A percentile compares a stretch with the other conserved stretches of the same genome.
Evolutionary conservation across 1,140 invertebrate species (phyloP).

Genomic region (Bombus confusus): DNA sequence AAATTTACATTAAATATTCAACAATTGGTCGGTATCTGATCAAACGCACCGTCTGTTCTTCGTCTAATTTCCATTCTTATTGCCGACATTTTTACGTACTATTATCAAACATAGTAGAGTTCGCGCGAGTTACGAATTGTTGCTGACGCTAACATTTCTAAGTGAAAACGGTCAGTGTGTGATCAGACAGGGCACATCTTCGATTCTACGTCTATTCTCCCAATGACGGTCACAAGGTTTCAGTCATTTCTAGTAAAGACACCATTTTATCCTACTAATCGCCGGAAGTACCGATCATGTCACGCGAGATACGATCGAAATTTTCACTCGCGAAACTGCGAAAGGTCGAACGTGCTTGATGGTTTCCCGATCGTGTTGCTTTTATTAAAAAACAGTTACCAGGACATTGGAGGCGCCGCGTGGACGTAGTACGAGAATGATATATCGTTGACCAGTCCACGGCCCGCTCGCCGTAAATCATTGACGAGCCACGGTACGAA

Average conservation of each 20-base stretch:
- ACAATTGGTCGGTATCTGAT: too few relatives aligned
- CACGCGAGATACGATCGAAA: not conserved
- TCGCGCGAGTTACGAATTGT: not conserved
- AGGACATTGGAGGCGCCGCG: not conserved
- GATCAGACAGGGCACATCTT: not conserved
- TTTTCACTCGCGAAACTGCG: not conserved
- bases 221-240: not conserved
- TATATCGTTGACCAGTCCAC: not conserved
- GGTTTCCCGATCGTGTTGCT: not conserved
- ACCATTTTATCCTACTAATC: not conserved
- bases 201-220: not conserved
- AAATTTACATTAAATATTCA: too few relatives aligned
- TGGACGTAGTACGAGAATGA: constrained; percentile 8
- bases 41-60: too few relatives aligned
- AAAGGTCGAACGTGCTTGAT: not conserved
- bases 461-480: constrained; percentile 8
- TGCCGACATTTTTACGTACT: too few relatives aligned
- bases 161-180: not conserved
- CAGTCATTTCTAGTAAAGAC: not conserved
- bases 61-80: too few relatives aligned
- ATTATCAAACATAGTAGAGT: too few relatives aligned
- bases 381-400: constrained; percentile 28
- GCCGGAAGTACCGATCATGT: too few relatives aligned
- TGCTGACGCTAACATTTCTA: not conserved
- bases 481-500: not conserved